Evolutionary conservation across 2,888 invertebrate genomes (phyloP).

Genomic region (Ochlodes sylvanus): DNA sequence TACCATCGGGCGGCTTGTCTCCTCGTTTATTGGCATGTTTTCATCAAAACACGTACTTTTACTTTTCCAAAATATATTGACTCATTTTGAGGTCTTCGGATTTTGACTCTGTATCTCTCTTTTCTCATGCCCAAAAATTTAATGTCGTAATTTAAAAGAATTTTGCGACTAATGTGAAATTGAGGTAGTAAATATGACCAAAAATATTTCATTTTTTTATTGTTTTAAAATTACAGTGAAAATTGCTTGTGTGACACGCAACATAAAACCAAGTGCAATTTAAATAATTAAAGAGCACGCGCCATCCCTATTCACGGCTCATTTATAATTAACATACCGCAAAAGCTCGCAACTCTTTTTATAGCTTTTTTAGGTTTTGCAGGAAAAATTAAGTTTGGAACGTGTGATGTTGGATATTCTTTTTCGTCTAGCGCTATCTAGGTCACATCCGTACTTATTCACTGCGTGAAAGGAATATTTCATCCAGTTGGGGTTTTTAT

Average conservation of each 20-base stretch:
- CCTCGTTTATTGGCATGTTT: no score
- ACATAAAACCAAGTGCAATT: not conserved
- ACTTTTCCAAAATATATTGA: no score
- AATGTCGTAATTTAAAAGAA: no score
- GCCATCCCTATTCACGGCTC: constrained; percentile 34
- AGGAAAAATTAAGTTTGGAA: constrained; percentile 35
- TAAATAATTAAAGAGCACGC: constrained; percentile 2
- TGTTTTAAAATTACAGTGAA: not conserved
- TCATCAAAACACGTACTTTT: no score
- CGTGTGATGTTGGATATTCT: constrained; percentile 31
- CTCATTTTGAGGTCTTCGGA: no score
- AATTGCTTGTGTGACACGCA: not conserved
- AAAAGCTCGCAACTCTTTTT: constrained; percentile 36
- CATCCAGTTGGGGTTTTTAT: constrained; percentile 27
- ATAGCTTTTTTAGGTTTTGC: constrained; percentile 28
- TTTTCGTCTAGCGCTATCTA: constrained; percentile 27
- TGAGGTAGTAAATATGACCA: no score
- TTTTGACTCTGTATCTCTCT: no score
- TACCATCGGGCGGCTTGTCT: no score
- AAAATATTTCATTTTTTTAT: no score
- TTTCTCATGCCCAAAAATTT: no score
- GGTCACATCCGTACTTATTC: constrained; percentile 30
- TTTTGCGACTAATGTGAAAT: no score
- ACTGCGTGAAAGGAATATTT: constrained; percentile 20
- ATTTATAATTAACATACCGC: constrained; percentile 38